Conservation (phyloP, 1,140 invertebrate genomes). For the Lordiphosa stackelbergi region DNA sequence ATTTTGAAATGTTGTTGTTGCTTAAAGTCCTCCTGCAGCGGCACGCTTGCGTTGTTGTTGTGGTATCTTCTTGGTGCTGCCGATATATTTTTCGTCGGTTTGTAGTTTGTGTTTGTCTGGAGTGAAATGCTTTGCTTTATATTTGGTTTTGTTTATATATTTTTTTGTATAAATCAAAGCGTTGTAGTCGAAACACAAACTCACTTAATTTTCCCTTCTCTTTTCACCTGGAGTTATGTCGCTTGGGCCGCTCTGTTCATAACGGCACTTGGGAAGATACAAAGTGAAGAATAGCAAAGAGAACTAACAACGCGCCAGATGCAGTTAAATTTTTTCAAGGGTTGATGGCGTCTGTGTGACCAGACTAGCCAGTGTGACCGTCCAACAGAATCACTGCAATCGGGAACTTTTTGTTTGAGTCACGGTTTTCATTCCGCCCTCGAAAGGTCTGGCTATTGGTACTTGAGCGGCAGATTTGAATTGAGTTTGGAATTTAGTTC, state of each 20-base stretch:
- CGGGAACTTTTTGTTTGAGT: too few relatives aligned
- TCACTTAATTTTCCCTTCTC: constrained; percentile 18
- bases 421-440: too few relatives aligned
- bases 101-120: background rate
- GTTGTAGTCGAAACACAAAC: constrained; percentile 20
- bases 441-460: too few relatives aligned
- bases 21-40: background rate
- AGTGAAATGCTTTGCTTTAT: constrained; percentile 9
- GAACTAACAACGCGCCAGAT: constrained; percentile 39
- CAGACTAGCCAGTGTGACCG: too few relatives aligned
- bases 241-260: constrained; percentile 47
- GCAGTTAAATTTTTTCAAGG: constrained; percentile 29
- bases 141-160: background rate
- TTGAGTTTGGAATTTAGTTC: too few relatives aligned
- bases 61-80: constrained; percentile 12
- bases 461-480: too few relatives aligned
- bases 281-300: constrained; percentile 24
- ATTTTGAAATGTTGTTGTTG: constrained; percentile 60
- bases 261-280: constrained; percentile 57
- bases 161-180: constrained; percentile 19
- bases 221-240: constrained; percentile 39
- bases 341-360: constrained; percentile 34
- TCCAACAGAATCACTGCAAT: too few relatives aligned
- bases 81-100: background rate
- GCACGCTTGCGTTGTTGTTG: constrained; percentile 9